phyloP scores from a whole-genome alignment of 2,113 vertebrate genomes.

The Carollia perspicillata region DNA sequence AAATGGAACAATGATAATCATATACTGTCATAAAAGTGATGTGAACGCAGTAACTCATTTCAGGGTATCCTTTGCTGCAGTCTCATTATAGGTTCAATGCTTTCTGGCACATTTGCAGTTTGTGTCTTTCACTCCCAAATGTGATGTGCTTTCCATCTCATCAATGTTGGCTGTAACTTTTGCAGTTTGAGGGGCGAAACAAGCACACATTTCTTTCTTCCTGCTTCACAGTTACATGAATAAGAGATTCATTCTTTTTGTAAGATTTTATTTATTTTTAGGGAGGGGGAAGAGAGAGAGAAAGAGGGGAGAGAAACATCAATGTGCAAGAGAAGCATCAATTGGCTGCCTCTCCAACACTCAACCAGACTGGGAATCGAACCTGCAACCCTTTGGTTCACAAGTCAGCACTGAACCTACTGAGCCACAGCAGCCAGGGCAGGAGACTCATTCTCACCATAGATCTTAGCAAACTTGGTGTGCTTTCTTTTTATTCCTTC shows the following conservation, averaged over 20 bases:
- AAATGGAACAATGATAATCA: not conserved
- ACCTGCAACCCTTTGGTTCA: no score
- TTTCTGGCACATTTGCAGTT: not conserved
- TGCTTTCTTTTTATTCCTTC: not conserved
- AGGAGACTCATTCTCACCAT: not conserved
- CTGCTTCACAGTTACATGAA: not conserved
- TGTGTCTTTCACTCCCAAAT: not conserved
- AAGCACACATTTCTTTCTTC: not conserved
- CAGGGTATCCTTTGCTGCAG: not conserved
- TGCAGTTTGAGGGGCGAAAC: not conserved
- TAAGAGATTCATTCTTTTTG: not conserved
- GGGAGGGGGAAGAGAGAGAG: no score
- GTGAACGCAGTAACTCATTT: not conserved
- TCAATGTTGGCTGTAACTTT: not conserved
- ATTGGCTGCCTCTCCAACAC: no score
- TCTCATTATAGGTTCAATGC: not conserved
- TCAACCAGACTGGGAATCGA: no score
- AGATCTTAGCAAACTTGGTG: not conserved
- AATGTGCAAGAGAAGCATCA: no score
- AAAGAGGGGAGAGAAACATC: no score
- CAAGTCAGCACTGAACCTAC: no score
- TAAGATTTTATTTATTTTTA: no score
- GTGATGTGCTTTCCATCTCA: not conserved
- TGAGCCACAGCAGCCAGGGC: no score
- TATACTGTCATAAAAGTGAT: not conserved